Base-by-base conservation (phyloP, 1,140 invertebrate species). In the Sarcophaga peregrina region DNA sequence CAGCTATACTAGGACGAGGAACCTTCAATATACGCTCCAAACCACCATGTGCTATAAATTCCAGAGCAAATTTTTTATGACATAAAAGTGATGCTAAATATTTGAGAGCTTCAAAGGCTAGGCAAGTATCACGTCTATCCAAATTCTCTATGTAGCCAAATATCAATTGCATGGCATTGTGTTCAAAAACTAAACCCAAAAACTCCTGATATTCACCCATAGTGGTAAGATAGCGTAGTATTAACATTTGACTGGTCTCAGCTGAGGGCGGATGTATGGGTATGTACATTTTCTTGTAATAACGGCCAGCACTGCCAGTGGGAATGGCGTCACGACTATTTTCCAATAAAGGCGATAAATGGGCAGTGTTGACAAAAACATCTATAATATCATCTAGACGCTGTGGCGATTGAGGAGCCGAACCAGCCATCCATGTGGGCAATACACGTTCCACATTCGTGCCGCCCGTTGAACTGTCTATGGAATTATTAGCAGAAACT, bases 121-220 rank as follows among this genome's bases (percentile, higher is more conserved):
- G 91, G 50, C 98, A 92, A 11, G 98, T 96, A 91, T 99, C 97
- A 84, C 94, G 94, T 0, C 96, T 97, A 90, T 97, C 95, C 7
- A 95, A 92, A 13, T 98, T 93, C 87, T 98, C 96, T n/a, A 98
- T 95, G 87, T 98, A 98, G 68, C 95, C 95, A 17, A 98, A 92
- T 75, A 99, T 97, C 13, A 99, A 91, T 46, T 96, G 95, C 52
- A 99, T 91, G 0, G 97, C 96, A 90, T 96, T 96, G 86, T 97
- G 94, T 88, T 98, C 97, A 91, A 98, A 98, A 20, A 97, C 96
- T 89, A 96, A 95, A 82, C 95, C 95, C 9, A 99, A 92, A 87
- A 98, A 96, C 93, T 99, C 98, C 91, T 99, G 98, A 91, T 99
- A 99, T 89, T 99, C 98, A 25, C 97, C 98, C 93, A 98, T 95